Percentiles rank a stretch among this genome's conserved stretches.
Evolutionary conservation across 1,140 invertebrate genomes (phyloP).

Genomic region (Eriocheir sinensis): DNA sequence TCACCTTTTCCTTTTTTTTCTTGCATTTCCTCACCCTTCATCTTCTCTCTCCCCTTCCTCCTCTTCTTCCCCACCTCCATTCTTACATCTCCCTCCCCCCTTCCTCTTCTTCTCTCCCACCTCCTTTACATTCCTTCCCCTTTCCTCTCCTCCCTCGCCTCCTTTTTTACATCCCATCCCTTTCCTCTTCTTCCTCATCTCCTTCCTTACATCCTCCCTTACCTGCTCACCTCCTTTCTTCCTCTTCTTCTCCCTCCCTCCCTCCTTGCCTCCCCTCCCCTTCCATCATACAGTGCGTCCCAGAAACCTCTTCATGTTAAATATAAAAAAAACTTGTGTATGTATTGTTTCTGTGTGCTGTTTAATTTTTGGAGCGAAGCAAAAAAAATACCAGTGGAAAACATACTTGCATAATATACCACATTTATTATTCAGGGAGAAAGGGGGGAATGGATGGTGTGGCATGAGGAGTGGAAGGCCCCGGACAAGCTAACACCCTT

Average conservation of each 20-base stretch:
- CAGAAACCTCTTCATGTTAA: not conserved
- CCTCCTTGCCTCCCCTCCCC: not conserved
- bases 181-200: not conserved
- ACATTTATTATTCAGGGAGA: not conserved
- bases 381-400: not conserved
- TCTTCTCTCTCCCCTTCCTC: not conserved
- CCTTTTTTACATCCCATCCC: not conserved
- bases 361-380: not conserved
- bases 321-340: not conserved
- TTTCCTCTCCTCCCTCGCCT: not conserved
- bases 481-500: not conserved
- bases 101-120: not conserved
- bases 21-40: not conserved
- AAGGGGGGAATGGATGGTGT: not conserved
- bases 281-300: not conserved
- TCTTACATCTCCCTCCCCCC: not conserved
- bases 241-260: not conserved
- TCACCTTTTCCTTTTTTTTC: not conserved
- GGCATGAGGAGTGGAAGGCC: not conserved
- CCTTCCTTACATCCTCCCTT: not conserved
- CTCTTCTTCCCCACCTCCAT: not conserved
- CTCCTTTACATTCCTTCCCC: not conserved
- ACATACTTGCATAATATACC: constrained; percentile 15
- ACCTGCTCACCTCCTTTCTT: not conserved
- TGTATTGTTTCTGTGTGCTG: not conserved